Conservation (phyloP, 2,888 invertebrate genomes). For the Digitonthophagus gazella region DNA sequence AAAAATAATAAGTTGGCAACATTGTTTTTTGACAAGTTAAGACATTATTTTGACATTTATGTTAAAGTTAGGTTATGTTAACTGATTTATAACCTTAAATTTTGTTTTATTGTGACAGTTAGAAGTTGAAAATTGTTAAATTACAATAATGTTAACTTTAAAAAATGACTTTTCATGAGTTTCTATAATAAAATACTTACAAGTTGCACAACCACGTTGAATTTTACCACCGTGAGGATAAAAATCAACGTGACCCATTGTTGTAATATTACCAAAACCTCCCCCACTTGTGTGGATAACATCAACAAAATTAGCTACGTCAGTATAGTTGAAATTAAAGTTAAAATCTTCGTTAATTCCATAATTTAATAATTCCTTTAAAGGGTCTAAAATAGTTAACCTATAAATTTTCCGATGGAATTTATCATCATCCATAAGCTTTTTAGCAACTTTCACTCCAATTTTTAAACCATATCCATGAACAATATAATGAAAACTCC, state of each 20-base stretch:
- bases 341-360: conserved; percentile 46
- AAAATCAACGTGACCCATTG: conserved; percentile 58
- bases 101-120: too few relatives aligned
- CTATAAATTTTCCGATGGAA: conserved; percentile 41
- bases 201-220: conserved; percentile 56
- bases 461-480: conserved; percentile 58
- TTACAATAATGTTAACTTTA: too few relatives aligned
- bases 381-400: conserved; percentile 56
- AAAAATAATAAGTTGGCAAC: too few relatives aligned
- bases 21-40: too few relatives aligned
- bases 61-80: too few relatives aligned
- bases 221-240: conserved; percentile 60
- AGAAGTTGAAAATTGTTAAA: too few relatives aligned
- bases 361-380: conserved; percentile 30
- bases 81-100: too few relatives aligned
- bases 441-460: conserved; percentile 50
- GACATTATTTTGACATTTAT: too few relatives aligned
- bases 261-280: conserved; percentile 49
- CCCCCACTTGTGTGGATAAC: conserved; percentile 58
- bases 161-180: too few relatives aligned
- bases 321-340: conserved; percentile 39
- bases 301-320: conserved; percentile 54
- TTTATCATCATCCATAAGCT: neutral
- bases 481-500: conserved; percentile 52
- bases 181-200: conserved; percentile 38